Conservation (phyloP, 2,797 vertebrate species). For the Trematomus bernacchii region DNA sequence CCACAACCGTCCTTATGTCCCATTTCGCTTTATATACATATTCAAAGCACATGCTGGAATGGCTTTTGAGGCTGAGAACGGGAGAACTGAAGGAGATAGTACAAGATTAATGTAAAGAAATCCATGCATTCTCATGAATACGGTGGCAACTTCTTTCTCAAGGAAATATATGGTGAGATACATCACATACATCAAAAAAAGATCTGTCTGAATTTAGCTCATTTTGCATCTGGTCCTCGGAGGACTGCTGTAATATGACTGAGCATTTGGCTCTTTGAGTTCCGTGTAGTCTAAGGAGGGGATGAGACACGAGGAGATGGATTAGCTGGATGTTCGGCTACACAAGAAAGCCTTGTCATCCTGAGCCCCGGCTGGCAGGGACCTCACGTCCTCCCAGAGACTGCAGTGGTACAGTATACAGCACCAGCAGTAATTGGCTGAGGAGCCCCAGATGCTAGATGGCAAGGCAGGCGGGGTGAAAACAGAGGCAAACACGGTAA, state of each 20-base stretch:
- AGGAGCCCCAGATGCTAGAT: slow-evolving; percentile 66
- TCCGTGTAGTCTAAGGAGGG: slow-evolving; percentile 42
- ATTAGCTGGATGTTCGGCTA: slow-evolving; percentile 64
- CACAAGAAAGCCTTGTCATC: slow-evolving; percentile 62
- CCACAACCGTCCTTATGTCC: slow-evolving; percentile 27
- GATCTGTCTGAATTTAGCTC: slow-evolving; percentile 64
- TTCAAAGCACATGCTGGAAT: slow-evolving; percentile 51
- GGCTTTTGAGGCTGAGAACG: slow-evolving; percentile 37
- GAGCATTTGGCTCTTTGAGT: slow-evolving; percentile 53
- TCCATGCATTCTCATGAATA: slow-evolving; percentile 61
- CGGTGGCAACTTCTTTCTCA: slow-evolving; percentile 46
- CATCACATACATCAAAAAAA: slow-evolving; percentile 52
- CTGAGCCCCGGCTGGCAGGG: slow-evolving; percentile 46
- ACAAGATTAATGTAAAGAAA: slow-evolving; percentile 64
- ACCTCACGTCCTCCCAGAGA: slow-evolving; percentile 57
- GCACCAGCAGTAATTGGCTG: slow-evolving; percentile 73
- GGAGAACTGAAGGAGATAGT: slow-evolving; percentile 37
- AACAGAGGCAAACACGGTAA: slow-evolving; percentile 76
- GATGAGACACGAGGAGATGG: slow-evolving; percentile 60
- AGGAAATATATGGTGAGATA: slow-evolving; percentile 51
- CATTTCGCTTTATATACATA: slow-evolving; percentile 51
- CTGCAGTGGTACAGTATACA: slow-evolving; percentile 33
- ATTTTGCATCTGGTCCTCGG: slow-evolving; percentile 55
- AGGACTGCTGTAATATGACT: slow-evolving; percentile 45
- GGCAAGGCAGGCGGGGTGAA: slow-evolving; percentile 68